A percentile compares a stretch with the other conserved stretches of the same genome.
Evolutionary conservation across 2,888 invertebrate species (phyloP).

Genomic region (Leptopterna dolabrata): DNA sequence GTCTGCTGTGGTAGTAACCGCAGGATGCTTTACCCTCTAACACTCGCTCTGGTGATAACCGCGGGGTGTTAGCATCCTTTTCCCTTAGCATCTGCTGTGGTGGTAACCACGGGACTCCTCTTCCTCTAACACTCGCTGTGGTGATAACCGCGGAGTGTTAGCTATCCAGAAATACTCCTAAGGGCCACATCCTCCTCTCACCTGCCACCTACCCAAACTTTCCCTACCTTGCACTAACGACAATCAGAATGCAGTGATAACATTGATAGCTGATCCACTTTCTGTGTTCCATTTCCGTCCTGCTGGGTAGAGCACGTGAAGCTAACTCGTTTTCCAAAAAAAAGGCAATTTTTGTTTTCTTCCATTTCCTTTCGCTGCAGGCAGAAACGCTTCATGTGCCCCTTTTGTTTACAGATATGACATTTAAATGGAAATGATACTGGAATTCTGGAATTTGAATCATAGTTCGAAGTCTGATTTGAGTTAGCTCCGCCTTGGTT

Average conservation of each 20-base stretch:
- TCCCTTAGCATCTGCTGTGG: too few species aligned
- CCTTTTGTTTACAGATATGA: neutral
- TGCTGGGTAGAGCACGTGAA: neutral
- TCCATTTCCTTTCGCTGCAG: neutral
- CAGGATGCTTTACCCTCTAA: too few species aligned
- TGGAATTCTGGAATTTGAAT: neutral
- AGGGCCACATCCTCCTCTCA: too few species aligned
- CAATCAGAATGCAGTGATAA: neutral
- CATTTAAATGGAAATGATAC: neutral
- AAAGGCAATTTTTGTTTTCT: neutral
- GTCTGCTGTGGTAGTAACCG: too few species aligned
- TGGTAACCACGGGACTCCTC: too few species aligned
- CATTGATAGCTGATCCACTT: neutral
- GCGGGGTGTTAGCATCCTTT: too few species aligned
- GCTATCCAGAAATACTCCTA: too few species aligned
- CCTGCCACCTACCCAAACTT: too few species aligned
- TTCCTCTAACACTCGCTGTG: too few species aligned
- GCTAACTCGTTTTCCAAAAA: constrained; percentile 15
- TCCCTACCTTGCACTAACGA: too few species aligned
- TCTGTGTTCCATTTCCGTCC: neutral
- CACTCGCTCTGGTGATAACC: too few species aligned
- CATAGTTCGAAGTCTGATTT: neutral
- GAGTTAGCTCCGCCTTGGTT: neutral
- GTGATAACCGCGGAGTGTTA: too few species aligned
- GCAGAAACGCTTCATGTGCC: neutral